Evolutionary conservation across 2,797 vertebrate genomes (phyloP), one percentile per base, ranked within the genome.

Genomic region (Malurus leucopterus): DNA sequence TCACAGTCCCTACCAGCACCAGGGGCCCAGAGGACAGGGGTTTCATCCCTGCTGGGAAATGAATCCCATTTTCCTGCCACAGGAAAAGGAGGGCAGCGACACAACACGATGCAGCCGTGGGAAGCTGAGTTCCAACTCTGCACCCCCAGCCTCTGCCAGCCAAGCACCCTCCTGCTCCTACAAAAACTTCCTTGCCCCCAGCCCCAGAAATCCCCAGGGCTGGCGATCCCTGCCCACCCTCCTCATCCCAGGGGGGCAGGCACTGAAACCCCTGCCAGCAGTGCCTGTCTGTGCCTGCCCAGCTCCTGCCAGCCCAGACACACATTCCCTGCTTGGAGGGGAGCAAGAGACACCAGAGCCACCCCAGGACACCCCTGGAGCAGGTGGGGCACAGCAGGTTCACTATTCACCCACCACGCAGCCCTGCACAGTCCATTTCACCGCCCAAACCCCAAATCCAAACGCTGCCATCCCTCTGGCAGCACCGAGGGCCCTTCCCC

Each of bases 21-120:
- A 8, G 9, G 20, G 2, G 23, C 26, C 12, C 3, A 14, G 27
- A 47, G 47, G 6, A 13, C 1, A 8, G 4, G 13, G 5, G 6
- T 55, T 65, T 43, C 47, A 58, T 26, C 55, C 5, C 5, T n/a
- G 38, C 51, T 49, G 57, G 55, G 21, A 81, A 88, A 64, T 3
- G 0, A 61, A 78, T 43, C 46, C 32, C 19, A 6, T 53, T 81
- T 41, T 51, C 50, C 59, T 74, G 75, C 29, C 38, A 57, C 41
- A 44, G n/a, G 47, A 43, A 27, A 27, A 68, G 34, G 49, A 68
- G 6, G 26, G 51, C 81, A 74, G 44, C 0, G 0, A 36, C 63
- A 27, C 21, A 0, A 40, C 8, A 20, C 0, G 5, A 46, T 9
- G 38, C 1, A 17, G 47, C 51, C 12, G 3, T 1, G 29, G 51